Conservation (phyloP, 1,140 invertebrate genomes). For the Chlorops oryzae region DNA sequence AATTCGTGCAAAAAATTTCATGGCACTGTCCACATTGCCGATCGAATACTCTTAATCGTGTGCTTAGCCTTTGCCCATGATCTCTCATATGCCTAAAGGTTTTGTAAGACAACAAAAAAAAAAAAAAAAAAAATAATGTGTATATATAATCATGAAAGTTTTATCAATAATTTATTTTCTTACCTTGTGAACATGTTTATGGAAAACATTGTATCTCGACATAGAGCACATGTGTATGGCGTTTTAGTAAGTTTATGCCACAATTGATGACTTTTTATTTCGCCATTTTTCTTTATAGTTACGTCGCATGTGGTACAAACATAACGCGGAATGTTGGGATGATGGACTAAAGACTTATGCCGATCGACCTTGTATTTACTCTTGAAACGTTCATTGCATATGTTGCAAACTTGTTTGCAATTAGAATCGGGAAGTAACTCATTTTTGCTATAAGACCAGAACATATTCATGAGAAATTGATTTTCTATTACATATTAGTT, state of each 20-base stretch:
- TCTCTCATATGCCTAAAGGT: constrained; percentile 35
- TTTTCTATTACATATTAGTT: too few relatives aligned
- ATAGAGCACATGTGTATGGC: constrained; percentile 35
- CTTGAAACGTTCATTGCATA: constrained; percentile 31
- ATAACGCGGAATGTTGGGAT: constrained; percentile 32
- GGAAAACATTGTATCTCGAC: constrained; percentile 23
- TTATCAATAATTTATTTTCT: not conserved
- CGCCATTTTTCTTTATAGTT: constrained; percentile 27
- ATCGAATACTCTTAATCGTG: constrained; percentile 28
- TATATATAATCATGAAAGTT: not conserved
- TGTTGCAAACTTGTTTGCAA: constrained; percentile 22
- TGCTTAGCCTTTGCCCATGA: constrained; percentile 23
- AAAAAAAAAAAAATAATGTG: constrained; percentile 9
- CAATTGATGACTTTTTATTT: constrained; percentile 40
- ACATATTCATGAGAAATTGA: too few relatives aligned
- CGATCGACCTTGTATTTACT: constrained; percentile 30
- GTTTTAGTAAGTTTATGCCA: constrained; percentile 45
- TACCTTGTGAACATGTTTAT: constrained; percentile 29
- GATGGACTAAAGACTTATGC: constrained; percentile 24
- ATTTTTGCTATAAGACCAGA: too few relatives aligned
- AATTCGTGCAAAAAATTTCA: constrained; percentile 37
- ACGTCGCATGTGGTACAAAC: constrained; percentile 38
- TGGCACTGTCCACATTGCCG: constrained; percentile 38
- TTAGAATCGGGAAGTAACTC: too few relatives aligned
- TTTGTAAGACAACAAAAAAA: too few relatives aligned